Conservation (phyloP, 92 coral and sea anemone species). For the Zoanthus sociatus region DNA sequence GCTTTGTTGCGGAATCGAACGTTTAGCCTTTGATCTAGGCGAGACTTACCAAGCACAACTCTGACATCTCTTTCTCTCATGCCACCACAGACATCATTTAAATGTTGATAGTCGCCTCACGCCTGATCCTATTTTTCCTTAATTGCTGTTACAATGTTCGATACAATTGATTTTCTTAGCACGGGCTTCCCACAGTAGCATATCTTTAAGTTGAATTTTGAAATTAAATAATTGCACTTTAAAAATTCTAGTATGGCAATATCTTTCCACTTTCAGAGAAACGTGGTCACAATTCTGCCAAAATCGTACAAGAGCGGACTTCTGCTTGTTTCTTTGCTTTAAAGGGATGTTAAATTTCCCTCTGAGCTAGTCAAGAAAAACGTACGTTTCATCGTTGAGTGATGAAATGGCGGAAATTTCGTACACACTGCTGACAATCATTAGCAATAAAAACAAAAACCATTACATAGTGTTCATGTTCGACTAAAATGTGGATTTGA, state of each 20-base stretch:
- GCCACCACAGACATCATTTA: too few relatives aligned
- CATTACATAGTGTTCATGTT: conserved; percentile 32
- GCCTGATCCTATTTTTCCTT: not conserved
- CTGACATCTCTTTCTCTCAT: too few relatives aligned
- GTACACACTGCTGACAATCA: not conserved
- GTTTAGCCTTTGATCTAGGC: not conserved
- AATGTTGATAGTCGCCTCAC: not conserved
- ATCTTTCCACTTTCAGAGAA: not conserved
- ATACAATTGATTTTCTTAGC: not conserved
- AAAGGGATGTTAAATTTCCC: not conserved
- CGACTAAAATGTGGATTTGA: not conserved
- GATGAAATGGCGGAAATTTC: not conserved
- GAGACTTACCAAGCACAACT: not conserved
- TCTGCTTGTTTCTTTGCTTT: not conserved
- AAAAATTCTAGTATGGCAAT: too few relatives aligned
- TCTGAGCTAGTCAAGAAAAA: not conserved
- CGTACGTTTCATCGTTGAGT: not conserved
- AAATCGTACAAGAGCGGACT: not conserved
- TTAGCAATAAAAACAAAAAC: conserved; percentile 21
- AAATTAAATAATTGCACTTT: too few relatives aligned
- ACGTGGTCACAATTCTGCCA: not conserved
- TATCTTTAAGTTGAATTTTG: not conserved
- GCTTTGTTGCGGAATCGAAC: not conserved
- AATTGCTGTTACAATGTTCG: not conserved
- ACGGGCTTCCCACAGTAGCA: not conserved